Evolutionary conservation across 2,797 vertebrate genomes (phyloP), one percentile per base, ranked within the genome.

Genomic region (Margarornis squamiger): DNA sequence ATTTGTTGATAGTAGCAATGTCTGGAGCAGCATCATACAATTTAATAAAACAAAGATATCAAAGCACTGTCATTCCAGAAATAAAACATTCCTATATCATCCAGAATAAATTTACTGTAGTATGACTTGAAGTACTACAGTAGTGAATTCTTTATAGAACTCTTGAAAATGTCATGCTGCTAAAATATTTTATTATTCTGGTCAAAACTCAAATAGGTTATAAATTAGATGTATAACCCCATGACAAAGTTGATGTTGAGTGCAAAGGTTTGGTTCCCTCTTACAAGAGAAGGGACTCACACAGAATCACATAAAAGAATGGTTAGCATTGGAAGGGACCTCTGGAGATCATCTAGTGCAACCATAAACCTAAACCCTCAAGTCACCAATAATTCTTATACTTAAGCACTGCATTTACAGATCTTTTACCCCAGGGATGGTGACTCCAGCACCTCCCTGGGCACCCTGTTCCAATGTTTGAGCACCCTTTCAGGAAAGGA

Each of bases 341-440:
- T 58, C 46, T 34, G 29, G 52, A 43, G 16, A 38, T 18, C 14
- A 55, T 14, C 4, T 8, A 36, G 17, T 38, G 10, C 61, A 57
- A 2, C 6, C 34, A 21, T 12, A 7, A 65, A 27, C 7, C 7
- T 29, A 11, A 5, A 10, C 16, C 26, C 7, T 9, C 7, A 13
- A 71, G 16, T 8, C 51, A 62, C 30, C 12, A 20, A 11, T 41
- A 57, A 67, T 14, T 9, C 27, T 43, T 5, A 10, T 6, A 32
- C 34, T 5, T 41, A 14, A 58, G 6, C 12, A 6, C 23, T 10
- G 4, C 1, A 1, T 36, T 38, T 62, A 17, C 6, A 12, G 14
- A 16, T 4, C 14, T 65, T 41, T 34, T 38, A 21, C 36, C 10
- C 24, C 21, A 59, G 39, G 5, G 3, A 2, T 30, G 27, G 12